A percentile compares a stretch with the other conserved stretches of the same genome.
These are phyloP conservation scores for Corydoras sp. DNA, from an alignment of 2,113 vertebrate species.

Conservation along the genomic window DNA sequence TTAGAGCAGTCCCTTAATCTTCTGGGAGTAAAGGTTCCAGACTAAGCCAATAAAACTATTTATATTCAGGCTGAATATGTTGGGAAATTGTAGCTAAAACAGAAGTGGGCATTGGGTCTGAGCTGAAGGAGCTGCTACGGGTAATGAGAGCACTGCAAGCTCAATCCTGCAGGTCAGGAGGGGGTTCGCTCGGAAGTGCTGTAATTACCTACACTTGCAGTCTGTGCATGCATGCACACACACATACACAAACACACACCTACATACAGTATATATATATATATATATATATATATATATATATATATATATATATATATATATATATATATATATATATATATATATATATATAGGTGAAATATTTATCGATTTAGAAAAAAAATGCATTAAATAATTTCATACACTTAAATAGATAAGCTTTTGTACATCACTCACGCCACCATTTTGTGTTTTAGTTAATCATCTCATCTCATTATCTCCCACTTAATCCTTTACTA, in stretches of 20 bases:
- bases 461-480: too few relatives aligned
- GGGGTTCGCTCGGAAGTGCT: slow-evolving; percentile 19
- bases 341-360: too few relatives aligned
- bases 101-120: slow-evolving; percentile 10
- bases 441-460: too few relatives aligned
- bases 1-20: background rate
- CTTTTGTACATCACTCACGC: too few relatives aligned
- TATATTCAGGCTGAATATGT: slow-evolving; percentile 23
- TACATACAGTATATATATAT: background rate
- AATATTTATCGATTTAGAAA: too few relatives aligned
- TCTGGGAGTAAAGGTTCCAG: slow-evolving; percentile 14
- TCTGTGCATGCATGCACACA: background rate
- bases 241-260: background rate
- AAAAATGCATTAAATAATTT: too few relatives aligned
- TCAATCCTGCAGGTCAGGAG: slow-evolving; percentile 31
- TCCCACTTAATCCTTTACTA: too few relatives aligned
- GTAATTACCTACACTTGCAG: slow-evolving; percentile 11
- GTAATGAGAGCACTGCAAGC: slow-evolving; percentile 28
- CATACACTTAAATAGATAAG: too few relatives aligned
- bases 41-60: slow-evolving; percentile 15
- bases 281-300: too few relatives aligned
- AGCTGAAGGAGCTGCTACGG: slow-evolving; percentile 24
- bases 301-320: too few relatives aligned
- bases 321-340: too few relatives aligned
- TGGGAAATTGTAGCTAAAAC: slow-evolving; percentile 28